phyloP scores from a whole-genome alignment of 2,888 invertebrate genomes.

The Marasmarcha lunaedactyla region DNA sequence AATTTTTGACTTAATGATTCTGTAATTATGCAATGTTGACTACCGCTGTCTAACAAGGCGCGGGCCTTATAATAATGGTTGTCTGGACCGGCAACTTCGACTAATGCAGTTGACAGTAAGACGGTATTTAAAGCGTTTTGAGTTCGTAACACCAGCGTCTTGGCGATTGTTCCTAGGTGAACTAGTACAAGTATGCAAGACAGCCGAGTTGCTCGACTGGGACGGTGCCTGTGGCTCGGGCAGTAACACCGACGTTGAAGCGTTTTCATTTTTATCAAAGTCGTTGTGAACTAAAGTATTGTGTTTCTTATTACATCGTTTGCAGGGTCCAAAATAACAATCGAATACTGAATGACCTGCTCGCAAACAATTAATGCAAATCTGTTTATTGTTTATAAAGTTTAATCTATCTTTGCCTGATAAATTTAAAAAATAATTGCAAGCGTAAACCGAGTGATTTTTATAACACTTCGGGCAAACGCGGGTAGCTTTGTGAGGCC shows the following conservation, averaged over 20 bases:
- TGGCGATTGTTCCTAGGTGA: background rate
- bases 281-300: constrained; percentile 2
- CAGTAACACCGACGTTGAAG: background rate
- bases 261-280: background rate
- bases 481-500: background rate
- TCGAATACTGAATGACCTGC: constrained; percentile 1
- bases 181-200: background rate
- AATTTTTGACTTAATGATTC: constrained; percentile 7
- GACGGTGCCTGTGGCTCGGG: background rate
- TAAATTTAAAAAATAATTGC: constrained; percentile 2
- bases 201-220: background rate
- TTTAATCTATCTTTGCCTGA: constrained; percentile 1
- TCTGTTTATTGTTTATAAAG: too few species aligned
- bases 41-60: constrained; percentile 6
- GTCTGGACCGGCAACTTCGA: constrained; percentile 2
- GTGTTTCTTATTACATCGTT: constrained; percentile 3
- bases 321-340: constrained; percentile 6
- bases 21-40: constrained; percentile 10
- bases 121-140: constrained; percentile 1
- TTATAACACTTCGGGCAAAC: constrained; percentile 1
- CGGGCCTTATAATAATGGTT: constrained; percentile 2
- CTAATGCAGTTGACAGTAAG: constrained; percentile 8
- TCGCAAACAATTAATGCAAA: constrained; percentile 5
- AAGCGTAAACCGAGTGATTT: constrained; percentile 2
- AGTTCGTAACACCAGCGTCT: background rate